Conservation (phyloP, 1,140 invertebrate species). For the Drosophila littoralis region DNA sequence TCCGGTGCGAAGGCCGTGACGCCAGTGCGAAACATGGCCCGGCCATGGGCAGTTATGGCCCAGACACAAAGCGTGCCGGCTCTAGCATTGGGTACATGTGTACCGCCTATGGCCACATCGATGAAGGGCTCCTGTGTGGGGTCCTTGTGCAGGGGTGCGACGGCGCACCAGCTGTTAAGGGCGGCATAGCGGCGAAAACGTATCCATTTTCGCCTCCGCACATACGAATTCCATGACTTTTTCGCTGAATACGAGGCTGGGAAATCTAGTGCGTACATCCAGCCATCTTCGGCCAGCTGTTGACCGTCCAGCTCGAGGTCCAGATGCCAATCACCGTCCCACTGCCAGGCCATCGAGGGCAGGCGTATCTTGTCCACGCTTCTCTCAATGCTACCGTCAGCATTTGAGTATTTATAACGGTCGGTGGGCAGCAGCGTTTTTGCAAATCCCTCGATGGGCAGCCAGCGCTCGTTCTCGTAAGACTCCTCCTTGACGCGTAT, state of each 20-base stretch:
- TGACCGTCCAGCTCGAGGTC: conserved; percentile 94
- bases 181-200: conserved; percentile 94
- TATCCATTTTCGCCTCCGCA: conserved; percentile 93
- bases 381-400: conserved; percentile 91
- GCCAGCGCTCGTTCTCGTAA: conserved; percentile 97
- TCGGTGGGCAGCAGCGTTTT: conserved; percentile 93
- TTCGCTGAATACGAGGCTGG: conserved; percentile 92
- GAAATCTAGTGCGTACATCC: conserved; percentile 97
- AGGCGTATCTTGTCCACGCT: conserved; percentile 92
- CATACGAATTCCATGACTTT: conserved; percentile 96
- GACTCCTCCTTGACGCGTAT: conserved; percentile 95
- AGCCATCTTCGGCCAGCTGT: conserved; percentile 94
- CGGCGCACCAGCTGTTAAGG: conserved; percentile 95
- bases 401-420: conserved; percentile 92
- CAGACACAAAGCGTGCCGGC: conserved; percentile 92
- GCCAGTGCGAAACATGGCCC: conserved; percentile 93
- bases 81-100: conserved; percentile 90
- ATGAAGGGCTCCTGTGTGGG: conserved; percentile 91
- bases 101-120: conserved; percentile 93
- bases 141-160: conserved; percentile 94
- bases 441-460: conserved; percentile 94
- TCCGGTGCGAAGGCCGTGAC: conserved; percentile 93
- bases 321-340: conserved; percentile 96
- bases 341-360: conserved; percentile 96
- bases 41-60: conserved; percentile 95